Conservation (phyloP, 2,797 vertebrate genomes). For the Cyprinella venusta region DNA sequence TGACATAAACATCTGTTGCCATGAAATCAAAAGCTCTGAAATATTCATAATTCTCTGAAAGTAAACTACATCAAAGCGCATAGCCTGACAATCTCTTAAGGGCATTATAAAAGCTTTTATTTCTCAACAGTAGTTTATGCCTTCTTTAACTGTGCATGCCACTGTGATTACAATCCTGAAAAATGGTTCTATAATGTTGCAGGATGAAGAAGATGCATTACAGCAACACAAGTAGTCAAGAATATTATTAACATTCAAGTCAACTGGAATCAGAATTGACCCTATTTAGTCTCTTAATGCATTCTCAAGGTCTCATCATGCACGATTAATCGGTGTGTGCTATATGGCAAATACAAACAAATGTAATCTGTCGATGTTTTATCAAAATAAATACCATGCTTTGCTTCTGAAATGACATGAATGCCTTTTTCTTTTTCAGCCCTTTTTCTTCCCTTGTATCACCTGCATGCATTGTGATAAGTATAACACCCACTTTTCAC, state of each 20-base stretch:
- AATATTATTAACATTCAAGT: slow-evolving; percentile 26
- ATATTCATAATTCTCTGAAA: slow-evolving; percentile 32
- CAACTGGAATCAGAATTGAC: slow-evolving; percentile 1
- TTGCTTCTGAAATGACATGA: background rate
- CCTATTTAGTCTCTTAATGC: slow-evolving; percentile 9
- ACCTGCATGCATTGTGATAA: background rate
- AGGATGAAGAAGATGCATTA: background rate
- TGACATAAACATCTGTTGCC: slow-evolving; percentile 11
- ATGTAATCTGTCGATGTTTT: background rate
- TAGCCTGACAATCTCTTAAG: slow-evolving; percentile 7
- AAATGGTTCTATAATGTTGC: slow-evolving; percentile 17
- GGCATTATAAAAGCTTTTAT: slow-evolving; percentile 12
- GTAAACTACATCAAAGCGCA: slow-evolving; percentile 35
- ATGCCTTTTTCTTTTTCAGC: background rate
- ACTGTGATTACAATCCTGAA: slow-evolving; percentile 8
- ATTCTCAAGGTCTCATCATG: background rate
- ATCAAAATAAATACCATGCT: background rate
- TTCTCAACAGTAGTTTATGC: slow-evolving; percentile 24
- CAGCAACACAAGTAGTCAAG: background rate
- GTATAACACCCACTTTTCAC: background rate
- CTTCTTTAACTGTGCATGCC: slow-evolving; percentile 8
- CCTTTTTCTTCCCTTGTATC: background rate
- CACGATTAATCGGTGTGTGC: background rate
- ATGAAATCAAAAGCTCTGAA: slow-evolving; percentile 23
- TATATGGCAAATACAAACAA: slow-evolving; percentile 17